Base-by-base conservation (phyloP, 2,797 vertebrate genomes). In the Chromobotia macracanthus region DNA sequence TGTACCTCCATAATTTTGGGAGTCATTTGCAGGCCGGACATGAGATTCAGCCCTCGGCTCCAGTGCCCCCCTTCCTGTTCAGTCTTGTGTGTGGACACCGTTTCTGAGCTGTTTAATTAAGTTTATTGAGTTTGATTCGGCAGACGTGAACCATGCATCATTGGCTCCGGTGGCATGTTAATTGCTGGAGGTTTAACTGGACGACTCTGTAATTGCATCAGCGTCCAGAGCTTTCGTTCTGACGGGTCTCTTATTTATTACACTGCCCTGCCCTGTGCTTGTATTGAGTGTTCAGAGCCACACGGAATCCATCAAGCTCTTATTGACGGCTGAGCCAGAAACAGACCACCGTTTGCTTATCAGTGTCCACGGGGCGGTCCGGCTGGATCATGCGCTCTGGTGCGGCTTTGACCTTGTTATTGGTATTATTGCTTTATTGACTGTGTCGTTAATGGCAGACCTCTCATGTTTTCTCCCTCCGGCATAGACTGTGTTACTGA, bases 161-260 rank as follows among this genome's bases (percentile, higher is more conserved):
- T 78, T 55, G 83, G 84, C 84, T 83, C 87, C 90, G 91, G 92
- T 89, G 86, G 88, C 87, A 88, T 90, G 89, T 90, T 93, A 93
- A 94, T 93, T 93, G 91, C 90, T 86, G 75, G 71, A 86, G 90
- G 89, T 92, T 93, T 93, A 93, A 93, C 90, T 91, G 89, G 89
- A 93, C 92, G 91, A 87, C 90, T 87, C 84, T 88, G 89, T 94
- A 93, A 94, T 93, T 93, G 91, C 90, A 91, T 92, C 90, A 89
- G 89, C 67, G 68, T 83, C 81, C 72, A 46, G 79, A 90, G 88
- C 89, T 90, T 92, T 91, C 88, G 90, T 91, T 92, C 89, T 89
- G 87, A 87, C 82, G n/a, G 75, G 83, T 74, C 84, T 79, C 85
- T 92, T 92, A 92, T 93, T 92, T 93, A 93, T 92, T 90, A 90